Percentiles rank a stretch among this genome's conserved stretches.
phyloP scores from a whole-genome alignment of 2,113 vertebrate species.

The Antechinus flavipes region DNA sequence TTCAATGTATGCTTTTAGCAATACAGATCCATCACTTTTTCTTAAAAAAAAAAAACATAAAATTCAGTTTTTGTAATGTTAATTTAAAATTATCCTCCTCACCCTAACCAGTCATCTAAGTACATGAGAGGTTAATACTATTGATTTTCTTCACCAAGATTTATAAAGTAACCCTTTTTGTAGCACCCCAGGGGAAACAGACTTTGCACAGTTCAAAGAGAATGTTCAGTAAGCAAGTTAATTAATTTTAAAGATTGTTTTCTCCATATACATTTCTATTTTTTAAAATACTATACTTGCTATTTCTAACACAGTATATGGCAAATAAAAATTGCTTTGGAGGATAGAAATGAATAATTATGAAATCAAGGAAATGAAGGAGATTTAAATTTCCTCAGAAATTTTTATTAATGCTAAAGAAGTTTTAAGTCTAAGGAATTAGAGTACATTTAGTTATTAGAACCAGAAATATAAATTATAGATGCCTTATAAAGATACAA shows the following conservation, averaged over 20 bases:
- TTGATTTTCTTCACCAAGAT: conserved; percentile 17
- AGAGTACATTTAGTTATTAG: not conserved
- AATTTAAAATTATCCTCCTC: conserved; percentile 9
- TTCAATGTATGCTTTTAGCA: conserved; percentile 5
- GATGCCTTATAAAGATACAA: not conserved
- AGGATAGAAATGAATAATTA: conserved; percentile 8
- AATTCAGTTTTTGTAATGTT: conserved; percentile 46
- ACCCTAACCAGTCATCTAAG: not conserved
- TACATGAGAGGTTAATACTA: not conserved
- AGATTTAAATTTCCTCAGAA: not conserved
- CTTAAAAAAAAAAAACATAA: not conserved
- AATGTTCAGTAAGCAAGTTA: conserved; percentile 12
- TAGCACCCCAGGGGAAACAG: conserved; percentile 15
- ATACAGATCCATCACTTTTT: conserved; percentile 47
- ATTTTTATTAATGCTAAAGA: conserved; percentile 15
- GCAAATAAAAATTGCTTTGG: conserved; percentile 28
- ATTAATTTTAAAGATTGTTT: not conserved
- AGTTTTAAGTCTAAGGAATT: not conserved
- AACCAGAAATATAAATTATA: not conserved
- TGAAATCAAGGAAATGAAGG: not conserved
- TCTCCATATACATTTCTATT: conserved; percentile 20
- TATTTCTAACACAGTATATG: not conserved
- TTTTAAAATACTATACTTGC: conserved; percentile 40
- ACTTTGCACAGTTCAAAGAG: conserved; percentile 6
- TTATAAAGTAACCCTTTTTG: not conserved